A percentile compares a stretch with the other conserved stretches of the same genome.
Conservation (phyloP, 2,888 invertebrate species). For the Nomada ruficornis region DNA sequence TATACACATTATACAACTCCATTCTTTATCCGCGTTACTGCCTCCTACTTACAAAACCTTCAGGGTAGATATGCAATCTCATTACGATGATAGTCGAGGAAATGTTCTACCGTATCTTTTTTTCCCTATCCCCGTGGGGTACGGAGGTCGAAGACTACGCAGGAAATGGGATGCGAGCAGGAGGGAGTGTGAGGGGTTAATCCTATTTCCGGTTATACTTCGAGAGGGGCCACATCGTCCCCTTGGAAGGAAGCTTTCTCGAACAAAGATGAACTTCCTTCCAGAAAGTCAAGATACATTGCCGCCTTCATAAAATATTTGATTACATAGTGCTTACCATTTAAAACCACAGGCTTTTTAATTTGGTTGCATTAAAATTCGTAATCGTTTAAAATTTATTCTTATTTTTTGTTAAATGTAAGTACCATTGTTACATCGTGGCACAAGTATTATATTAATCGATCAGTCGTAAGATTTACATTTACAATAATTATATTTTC, state of each 20-base stretch:
- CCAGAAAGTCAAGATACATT: neutral
- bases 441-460: no score
- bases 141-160: constrained; percentile 39
- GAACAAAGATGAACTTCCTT: constrained; percentile 33
- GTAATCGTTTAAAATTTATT: neutral
- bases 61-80: constrained; percentile 29
- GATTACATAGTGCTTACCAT: neutral
- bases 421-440: neutral
- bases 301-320: neutral
- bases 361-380: neutral
- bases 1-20: neutral
- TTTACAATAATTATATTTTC: no score
- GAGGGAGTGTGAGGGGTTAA: constrained; percentile 28
- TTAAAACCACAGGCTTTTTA: constrained; percentile 19
- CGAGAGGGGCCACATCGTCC: constrained; percentile 9
- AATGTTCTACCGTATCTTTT: constrained; percentile 35
- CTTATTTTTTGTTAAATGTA: neutral
- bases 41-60: neutral
- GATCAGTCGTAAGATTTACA: no score
- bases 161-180: constrained; percentile 51
- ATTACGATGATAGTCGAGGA: constrained; percentile 26
- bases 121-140: constrained; percentile 2
- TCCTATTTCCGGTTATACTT: constrained; percentile 50
- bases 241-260: constrained; percentile 2
- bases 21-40: neutral